phyloP scores from a whole-genome alignment of 2,797 vertebrate species.

The Poliocrania exsul region DNA sequence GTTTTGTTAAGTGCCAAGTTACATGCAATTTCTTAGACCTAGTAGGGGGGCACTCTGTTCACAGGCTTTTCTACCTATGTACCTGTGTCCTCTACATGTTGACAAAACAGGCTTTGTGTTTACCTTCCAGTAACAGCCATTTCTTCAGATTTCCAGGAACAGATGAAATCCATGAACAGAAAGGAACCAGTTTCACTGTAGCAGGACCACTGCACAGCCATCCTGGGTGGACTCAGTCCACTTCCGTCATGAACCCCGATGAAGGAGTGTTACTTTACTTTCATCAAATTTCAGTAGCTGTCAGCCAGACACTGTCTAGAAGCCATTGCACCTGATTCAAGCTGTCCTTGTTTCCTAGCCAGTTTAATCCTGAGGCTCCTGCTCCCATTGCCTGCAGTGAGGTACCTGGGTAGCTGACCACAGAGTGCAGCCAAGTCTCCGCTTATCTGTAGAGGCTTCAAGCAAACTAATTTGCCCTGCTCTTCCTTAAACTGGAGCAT shows the following conservation, averaged over 20 bases:
- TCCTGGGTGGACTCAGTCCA: not conserved
- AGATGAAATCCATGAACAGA: not conserved
- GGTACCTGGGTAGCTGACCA: not conserved
- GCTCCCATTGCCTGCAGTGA: not conserved
- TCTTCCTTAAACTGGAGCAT: not conserved
- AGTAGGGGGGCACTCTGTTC: not conserved
- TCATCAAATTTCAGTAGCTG: not conserved
- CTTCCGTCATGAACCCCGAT: not conserved
- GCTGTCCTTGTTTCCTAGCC: not conserved
- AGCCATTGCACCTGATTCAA: not conserved
- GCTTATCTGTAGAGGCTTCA: not conserved
- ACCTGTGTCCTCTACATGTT: not conserved
- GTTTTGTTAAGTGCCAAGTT: not conserved
- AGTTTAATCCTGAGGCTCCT: not conserved
- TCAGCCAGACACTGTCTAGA: not conserved
- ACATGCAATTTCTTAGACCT: not conserved
- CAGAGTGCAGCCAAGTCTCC: not conserved
- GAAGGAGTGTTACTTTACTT: not conserved
- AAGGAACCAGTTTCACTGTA: not conserved
- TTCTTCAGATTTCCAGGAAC: not conserved
- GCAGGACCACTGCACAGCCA: not conserved
- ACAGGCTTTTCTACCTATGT: not conserved
- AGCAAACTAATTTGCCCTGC: not conserved
- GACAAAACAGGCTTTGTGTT: not conserved
- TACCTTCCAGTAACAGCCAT: not conserved